These are phyloP conservation scores for Branchellion lobata DNA, from an alignment of 2,888 invertebrate species.

Conservation along the genomic window DNA sequence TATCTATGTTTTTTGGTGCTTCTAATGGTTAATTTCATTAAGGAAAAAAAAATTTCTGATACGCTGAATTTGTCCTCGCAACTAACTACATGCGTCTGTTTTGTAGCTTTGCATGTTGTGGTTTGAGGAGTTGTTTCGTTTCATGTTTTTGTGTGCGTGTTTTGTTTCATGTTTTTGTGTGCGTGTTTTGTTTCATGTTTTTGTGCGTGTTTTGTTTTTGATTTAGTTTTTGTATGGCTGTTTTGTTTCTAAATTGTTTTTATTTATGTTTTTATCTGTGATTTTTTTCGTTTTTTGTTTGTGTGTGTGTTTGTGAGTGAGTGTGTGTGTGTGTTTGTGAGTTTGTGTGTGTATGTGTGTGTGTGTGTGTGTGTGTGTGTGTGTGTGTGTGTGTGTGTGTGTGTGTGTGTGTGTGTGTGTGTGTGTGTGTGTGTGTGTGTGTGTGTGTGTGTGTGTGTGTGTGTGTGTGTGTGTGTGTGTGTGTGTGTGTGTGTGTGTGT, in stretches of 20 bases:
- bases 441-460: no score
- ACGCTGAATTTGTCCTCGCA: no score
- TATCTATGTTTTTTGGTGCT: no score
- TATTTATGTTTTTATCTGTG: background rate
- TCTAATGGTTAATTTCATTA: no score
- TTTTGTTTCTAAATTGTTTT: no score
- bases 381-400: conserved; percentile 22
- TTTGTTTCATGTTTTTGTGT: background rate
- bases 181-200: background rate
- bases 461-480: no score
- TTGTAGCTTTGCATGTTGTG: background rate
- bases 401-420: conserved; percentile 22
- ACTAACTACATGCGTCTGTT: background rate
- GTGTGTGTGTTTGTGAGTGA: background rate
- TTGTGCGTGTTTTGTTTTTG: background rate
- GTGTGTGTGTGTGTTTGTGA: conserved; percentile 4
- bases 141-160: background rate
- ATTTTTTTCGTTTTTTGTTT: background rate
- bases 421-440: conserved; percentile 5
- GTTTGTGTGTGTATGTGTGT: conserved; percentile 8
- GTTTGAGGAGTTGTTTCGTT: background rate
- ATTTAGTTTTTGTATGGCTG: background rate
- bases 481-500: no score
- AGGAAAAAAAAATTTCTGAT: no score
- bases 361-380: conserved; percentile 21